Evolutionary conservation across 2,888 invertebrate species (phyloP).

Genomic region (Tachina lurida): DNA sequence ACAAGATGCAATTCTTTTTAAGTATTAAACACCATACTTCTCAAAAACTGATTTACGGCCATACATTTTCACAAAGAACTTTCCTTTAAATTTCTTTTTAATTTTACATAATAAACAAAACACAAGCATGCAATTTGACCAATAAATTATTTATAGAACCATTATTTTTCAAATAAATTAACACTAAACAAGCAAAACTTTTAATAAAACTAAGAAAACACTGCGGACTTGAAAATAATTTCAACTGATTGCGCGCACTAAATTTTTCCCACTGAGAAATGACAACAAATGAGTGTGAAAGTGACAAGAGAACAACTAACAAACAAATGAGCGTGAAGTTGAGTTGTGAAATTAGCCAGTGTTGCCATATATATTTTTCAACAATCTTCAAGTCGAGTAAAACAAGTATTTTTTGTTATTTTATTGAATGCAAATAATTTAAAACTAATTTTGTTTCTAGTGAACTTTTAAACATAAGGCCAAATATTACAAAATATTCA

Average conservation of each 20-base stretch:
- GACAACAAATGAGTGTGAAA: neutral
- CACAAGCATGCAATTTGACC: constrained; percentile 57
- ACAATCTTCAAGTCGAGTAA: too few species aligned
- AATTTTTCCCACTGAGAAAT: neutral
- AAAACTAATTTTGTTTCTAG: too few species aligned
- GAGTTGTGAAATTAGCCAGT: too few species aligned
- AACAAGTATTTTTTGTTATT: too few species aligned
- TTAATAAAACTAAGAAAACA: neutral
- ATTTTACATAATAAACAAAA: constrained; percentile 24
- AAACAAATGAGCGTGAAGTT: neutral
- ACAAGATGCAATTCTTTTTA: too few species aligned
- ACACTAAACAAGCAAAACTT: constrained; percentile 33
- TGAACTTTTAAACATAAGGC: too few species aligned
- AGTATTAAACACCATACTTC: neutral
- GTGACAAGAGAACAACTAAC: neutral
- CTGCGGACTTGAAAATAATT: neutral
- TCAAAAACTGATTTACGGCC: neutral
- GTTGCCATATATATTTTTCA: too few species aligned
- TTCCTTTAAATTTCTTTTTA: constrained; percentile 27
- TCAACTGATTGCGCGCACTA: neutral
- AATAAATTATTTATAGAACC: constrained; percentile 23
- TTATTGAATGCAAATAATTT: too few species aligned
- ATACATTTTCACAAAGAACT: constrained; percentile 5
- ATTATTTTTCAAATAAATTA: constrained; percentile 18
- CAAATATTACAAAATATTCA: too few species aligned